Conservation (phyloP, 1,140 invertebrate species). For the Hyposmocoma kahamanoa region DNA sequence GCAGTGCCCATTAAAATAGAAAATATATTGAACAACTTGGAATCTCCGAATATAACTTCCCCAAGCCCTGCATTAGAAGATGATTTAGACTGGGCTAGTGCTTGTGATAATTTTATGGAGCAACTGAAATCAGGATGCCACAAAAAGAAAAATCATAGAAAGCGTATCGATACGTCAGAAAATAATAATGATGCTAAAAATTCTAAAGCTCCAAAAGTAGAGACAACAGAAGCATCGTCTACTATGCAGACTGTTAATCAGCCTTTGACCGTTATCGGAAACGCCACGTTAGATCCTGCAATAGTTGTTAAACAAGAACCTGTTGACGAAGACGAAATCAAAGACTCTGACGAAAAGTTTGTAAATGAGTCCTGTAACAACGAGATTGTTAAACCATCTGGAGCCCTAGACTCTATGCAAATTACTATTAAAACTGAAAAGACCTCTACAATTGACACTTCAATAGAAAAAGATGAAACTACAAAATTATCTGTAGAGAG, state of each 20-base stretch:
- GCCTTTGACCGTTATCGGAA: background rate
- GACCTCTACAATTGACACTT: too few species aligned
- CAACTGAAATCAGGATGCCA: conserved; percentile 76
- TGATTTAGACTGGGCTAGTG: conserved; percentile 76
- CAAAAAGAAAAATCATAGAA: conserved; percentile 75
- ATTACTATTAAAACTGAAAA: too few species aligned
- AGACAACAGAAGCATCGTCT: background rate
- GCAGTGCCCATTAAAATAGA: conserved; percentile 56
- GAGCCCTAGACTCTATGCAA: too few species aligned
- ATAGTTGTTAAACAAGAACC: conserved; percentile 60
- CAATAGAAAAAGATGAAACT: too few species aligned
- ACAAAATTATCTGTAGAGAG: too few species aligned
- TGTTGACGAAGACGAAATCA: conserved; percentile 42
- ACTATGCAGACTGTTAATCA: background rate
- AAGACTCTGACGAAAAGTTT: conserved; percentile 8
- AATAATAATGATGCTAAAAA: conserved; percentile 35
- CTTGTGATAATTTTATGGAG: conserved; percentile 83
- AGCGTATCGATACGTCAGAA: conserved; percentile 48
- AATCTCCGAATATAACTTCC: conserved; percentile 17
- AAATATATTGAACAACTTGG: conserved; percentile 35
- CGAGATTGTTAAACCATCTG: too few species aligned
- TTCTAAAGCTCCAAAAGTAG: background rate
- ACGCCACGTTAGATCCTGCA: too few species aligned
- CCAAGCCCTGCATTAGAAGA: conserved; percentile 19
- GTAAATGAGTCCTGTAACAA: too few species aligned